A percentile compares a stretch with the other conserved stretches of the same genome.
Evolutionary conservation across 1,140 invertebrate genomes (phyloP).

Genomic region (Araneus ventricosus): DNA sequence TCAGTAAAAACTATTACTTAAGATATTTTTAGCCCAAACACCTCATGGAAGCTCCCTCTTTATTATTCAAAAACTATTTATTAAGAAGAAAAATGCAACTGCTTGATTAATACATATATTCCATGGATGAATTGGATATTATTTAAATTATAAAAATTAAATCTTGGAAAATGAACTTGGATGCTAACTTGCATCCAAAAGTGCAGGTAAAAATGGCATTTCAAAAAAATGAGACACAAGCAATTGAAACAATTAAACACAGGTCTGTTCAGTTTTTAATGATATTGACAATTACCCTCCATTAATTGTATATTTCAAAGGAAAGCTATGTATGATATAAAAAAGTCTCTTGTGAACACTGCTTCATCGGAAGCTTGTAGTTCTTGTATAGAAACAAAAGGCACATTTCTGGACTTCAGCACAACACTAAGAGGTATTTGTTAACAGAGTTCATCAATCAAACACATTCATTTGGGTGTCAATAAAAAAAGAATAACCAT

Average conservation of each 20-base stretch:
- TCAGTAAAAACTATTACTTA: no score
- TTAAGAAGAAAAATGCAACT: no score
- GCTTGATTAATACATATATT: no score
- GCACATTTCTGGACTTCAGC: conserved; percentile 74
- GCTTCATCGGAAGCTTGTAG: conserved; percentile 56
- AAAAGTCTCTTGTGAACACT: conserved; percentile 63
- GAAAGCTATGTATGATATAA: conserved; percentile 69
- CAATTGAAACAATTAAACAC: conserved; percentile 19
- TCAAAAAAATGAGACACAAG: conserved; percentile 1
- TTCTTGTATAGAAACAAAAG: conserved; percentile 77
- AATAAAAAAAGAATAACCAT: conserved; percentile 14
- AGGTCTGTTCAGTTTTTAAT: conserved; percentile 72
- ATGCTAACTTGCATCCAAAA: not conserved
- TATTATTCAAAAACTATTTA: no score
- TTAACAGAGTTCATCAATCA: conserved; percentile 50
- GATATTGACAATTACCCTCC: conserved; percentile 64
- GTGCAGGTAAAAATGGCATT: not conserved
- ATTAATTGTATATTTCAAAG: conserved; percentile 68
- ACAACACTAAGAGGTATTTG: conserved; percentile 71
- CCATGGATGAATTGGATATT: no score
- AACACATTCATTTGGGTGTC: conserved; percentile 37
- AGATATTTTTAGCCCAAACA: no score
- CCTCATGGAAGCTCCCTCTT: no score
- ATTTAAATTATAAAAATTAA: not conserved
- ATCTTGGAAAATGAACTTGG: not conserved